Percentiles rank a stretch among this genome's conserved stretches.
Conservation (phyloP, 53 echinoderm and acorn worm genomes). For the Astropecten irregularis region DNA sequence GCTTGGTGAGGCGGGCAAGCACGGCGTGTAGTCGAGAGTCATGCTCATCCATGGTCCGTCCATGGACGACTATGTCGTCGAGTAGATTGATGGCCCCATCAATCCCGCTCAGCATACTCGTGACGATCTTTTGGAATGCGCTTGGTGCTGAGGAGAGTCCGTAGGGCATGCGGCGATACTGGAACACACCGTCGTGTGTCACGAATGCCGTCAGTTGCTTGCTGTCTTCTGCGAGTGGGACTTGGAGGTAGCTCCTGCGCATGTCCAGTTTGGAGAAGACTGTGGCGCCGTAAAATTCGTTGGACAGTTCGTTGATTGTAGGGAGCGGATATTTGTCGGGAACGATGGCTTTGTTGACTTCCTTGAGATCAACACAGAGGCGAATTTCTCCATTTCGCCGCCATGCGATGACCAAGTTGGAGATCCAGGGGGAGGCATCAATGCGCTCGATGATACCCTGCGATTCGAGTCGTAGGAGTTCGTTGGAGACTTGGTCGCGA, state of each 20-base stretch:
- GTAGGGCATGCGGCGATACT: conserved; percentile 58
- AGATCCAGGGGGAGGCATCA: conserved; percentile 7
- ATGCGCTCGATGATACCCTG: conserved; percentile 9
- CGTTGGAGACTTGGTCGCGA: conserved; percentile 37
- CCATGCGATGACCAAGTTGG: conserved; percentile 32
- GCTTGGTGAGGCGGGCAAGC: background rate
- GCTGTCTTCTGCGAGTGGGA: conserved; percentile 38
- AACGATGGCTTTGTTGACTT: conserved; percentile 25
- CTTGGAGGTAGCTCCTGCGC: too few species aligned
- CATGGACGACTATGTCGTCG: conserved; percentile 39
- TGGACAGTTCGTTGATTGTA: background rate
- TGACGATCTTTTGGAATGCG: conserved; percentile 58
- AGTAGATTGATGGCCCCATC: conserved; percentile 37
- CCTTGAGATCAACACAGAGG: conserved; percentile 28
- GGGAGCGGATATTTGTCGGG: background rate
- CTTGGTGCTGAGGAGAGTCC: conserved; percentile 45
- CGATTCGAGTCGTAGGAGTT: conserved; percentile 49
- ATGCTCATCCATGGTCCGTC: conserved; percentile 22
- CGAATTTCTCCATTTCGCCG: conserved; percentile 3
- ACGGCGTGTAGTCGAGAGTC: conserved; percentile 38
- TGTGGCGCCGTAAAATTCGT: too few species aligned
- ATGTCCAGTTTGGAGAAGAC: conserved; percentile 47
- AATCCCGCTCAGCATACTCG: conserved; percentile 14
- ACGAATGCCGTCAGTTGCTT: conserved; percentile 49
- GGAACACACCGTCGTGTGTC: conserved; percentile 54